Percentiles rank a stretch among this genome's conserved stretches.
Conservation (phyloP, 2,888 invertebrate genomes). For the Onchidella celtica region DNA sequence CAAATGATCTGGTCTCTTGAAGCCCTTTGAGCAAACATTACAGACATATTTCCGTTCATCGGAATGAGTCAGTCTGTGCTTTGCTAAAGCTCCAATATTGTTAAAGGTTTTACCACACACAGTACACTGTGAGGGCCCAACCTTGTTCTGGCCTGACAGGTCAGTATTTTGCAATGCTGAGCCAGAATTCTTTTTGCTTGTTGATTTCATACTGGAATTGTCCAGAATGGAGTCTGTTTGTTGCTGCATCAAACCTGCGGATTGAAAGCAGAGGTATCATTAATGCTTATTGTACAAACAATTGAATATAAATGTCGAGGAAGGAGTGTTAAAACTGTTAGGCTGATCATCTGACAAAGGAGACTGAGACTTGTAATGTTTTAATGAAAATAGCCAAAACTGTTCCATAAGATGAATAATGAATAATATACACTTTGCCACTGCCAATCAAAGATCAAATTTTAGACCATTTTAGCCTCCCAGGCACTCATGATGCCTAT, state of each 20-base stretch:
- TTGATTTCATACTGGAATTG: conserved; percentile 77
- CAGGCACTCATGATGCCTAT: no score
- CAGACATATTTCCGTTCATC: conserved; percentile 98
- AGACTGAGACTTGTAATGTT: no score
- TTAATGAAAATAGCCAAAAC: no score
- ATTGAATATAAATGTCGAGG: no score
- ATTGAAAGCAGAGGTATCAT: no score
- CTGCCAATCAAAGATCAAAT: no score
- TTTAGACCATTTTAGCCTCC: no score
- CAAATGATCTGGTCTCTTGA: conserved; percentile 99
- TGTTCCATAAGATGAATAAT: no score
- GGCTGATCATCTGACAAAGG: no score
- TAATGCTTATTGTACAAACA: no score
- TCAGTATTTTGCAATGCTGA: conserved; percentile 83
- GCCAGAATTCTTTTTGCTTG: conserved; percentile 87
- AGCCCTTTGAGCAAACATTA: conserved; percentile 96
- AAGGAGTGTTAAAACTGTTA: no score
- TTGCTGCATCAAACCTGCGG: conserved; percentile 32
- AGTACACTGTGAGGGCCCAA: conserved; percentile 82
- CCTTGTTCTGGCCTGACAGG: conserved; percentile 49
- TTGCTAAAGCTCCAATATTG: conserved; percentile 94
- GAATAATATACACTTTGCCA: no score
- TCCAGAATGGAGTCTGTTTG: conserved; percentile 19
- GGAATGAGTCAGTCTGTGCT: conserved; percentile 95
- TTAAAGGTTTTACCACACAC: conserved; percentile 98